Evolutionary conservation across 1,140 invertebrate genomes (phyloP).

Genomic region (Drosophila kurseongensis): DNA sequence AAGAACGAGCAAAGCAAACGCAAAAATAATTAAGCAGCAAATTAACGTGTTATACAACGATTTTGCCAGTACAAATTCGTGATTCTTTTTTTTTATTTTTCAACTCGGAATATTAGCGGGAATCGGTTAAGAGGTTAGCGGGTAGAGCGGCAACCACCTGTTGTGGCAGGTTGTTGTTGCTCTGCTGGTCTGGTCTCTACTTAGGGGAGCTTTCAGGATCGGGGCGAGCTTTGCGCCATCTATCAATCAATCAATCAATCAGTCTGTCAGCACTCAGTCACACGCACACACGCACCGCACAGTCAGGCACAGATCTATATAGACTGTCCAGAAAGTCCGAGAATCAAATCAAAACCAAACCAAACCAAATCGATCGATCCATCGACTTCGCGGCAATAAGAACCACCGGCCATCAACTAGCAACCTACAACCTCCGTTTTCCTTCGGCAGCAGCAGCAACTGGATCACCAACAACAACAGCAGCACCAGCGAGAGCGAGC

Average conservation of each 20-base stretch:
- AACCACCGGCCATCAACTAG: conserved; percentile 24
- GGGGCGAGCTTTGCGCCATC: conserved; percentile 5
- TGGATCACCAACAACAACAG: conserved; percentile 63
- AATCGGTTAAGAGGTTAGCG: conserved; percentile 13
- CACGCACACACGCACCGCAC: conserved; percentile 21
- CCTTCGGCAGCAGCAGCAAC: conserved; percentile 72
- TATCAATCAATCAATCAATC: conserved; percentile 17
- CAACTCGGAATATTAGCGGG: conserved; percentile 9
- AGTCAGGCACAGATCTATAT: conserved; percentile 8
- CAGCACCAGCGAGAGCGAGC: conserved; percentile 36
- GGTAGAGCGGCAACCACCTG: conserved; percentile 32
- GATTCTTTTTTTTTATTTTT: conserved; percentile 6
- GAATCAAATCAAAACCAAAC: conserved; percentile 19
- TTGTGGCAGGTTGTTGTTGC: conserved; percentile 11
- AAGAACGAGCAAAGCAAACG: conserved; percentile 64
- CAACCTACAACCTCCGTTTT: conserved; percentile 41
- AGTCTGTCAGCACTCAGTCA: conserved; percentile 18
- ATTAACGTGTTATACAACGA: conserved; percentile 82
- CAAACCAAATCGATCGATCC: background rate
- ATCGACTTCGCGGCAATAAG: conserved; percentile 14
- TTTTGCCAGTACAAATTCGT: conserved; percentile 26
- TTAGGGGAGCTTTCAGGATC: conserved; percentile 35
- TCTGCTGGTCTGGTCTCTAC: conserved; percentile 4
- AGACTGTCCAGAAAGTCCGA: conserved; percentile 13
- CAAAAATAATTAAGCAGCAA: conserved; percentile 80